phyloP scores from a whole-genome alignment of 2,113 vertebrate species.

The Seriola rivoliana region DNA sequence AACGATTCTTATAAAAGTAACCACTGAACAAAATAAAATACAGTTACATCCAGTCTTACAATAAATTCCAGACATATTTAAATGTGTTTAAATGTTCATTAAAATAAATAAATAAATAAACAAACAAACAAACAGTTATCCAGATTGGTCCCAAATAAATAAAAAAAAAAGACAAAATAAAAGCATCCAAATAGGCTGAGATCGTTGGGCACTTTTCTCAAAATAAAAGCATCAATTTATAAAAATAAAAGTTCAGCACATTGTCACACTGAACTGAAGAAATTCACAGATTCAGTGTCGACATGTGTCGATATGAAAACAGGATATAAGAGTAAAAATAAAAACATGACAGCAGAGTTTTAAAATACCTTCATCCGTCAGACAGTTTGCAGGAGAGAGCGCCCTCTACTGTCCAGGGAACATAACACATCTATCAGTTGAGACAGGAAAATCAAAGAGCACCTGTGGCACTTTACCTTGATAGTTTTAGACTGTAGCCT shows the following conservation, averaged over 20 bases:
- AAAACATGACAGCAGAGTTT: conserved; percentile 49
- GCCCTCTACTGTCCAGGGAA: conserved; percentile 75
- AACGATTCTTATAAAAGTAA: not conserved
- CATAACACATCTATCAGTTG: conserved; percentile 79
- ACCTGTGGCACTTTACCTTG: conserved; percentile 92
- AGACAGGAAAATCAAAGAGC: conserved; percentile 85
- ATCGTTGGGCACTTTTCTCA: conserved; percentile 29
- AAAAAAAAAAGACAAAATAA: conserved; percentile 60
- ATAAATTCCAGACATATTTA: conserved; percentile 45
- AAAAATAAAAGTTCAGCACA: conserved; percentile 54
- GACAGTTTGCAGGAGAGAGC: conserved; percentile 69
- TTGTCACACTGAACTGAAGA: conserved; percentile 68
- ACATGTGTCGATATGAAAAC: conserved; percentile 71
- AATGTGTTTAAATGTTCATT: conserved; percentile 26
- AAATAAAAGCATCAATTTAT: conserved; percentile 61
- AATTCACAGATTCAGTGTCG: conserved; percentile 75
- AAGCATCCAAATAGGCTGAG: conserved; percentile 56
- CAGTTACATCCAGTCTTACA: conserved; percentile 44
- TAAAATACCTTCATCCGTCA: conserved; percentile 72
- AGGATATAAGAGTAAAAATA: conserved; percentile 21
- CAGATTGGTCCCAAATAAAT: conserved; percentile 54
- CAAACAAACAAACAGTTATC: conserved; percentile 44
- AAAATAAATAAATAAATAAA: conserved; percentile 21
- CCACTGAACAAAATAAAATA: conserved; percentile 23
- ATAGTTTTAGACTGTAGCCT: conserved; percentile 99